Evolutionary conservation across 2,113 vertebrate species (phyloP).

Genomic region (Conger conger): DNA sequence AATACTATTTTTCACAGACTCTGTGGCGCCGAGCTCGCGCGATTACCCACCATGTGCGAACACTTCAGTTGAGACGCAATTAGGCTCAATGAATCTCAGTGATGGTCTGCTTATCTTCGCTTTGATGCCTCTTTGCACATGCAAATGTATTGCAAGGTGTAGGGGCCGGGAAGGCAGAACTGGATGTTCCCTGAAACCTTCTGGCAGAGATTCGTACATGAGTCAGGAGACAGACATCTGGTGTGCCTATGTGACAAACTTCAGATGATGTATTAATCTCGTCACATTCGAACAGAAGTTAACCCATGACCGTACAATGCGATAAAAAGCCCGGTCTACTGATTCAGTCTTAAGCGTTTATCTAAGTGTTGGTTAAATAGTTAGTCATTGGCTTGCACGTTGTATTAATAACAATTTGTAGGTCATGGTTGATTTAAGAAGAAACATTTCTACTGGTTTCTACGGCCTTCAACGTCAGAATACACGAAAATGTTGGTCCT

Average conservation of each 20-base stretch:
- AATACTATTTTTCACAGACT: conserved; percentile 60
- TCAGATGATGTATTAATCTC: background rate
- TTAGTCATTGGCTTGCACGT: background rate
- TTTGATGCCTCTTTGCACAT: conserved; percentile 66
- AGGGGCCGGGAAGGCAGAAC: conserved; percentile 8
- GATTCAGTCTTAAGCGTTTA: background rate
- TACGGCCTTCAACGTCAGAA: too few relatives aligned
- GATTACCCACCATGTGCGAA: conserved; percentile 57
- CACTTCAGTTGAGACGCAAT: conserved; percentile 49
- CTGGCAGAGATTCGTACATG: conserved; percentile 36
- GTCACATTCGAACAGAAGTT: too few relatives aligned
- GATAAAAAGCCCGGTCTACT: too few relatives aligned
- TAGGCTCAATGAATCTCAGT: conserved; percentile 58
- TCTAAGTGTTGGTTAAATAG: background rate
- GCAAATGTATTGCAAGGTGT: conserved; percentile 41
- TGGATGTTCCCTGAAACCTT: conserved; percentile 41
- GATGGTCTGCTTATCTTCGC: conserved; percentile 53
- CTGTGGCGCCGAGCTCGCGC: conserved; percentile 51
- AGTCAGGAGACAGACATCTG: conserved; percentile 14
- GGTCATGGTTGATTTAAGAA: background rate
- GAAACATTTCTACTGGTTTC: background rate
- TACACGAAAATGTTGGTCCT: too few relatives aligned
- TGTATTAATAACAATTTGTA: background rate
- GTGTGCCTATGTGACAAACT: background rate
- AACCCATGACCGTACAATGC: too few relatives aligned